A percentile compares a stretch with the other conserved stretches of the same genome.
Conservation (phyloP, 1,140 invertebrate genomes). For the Trichonephila clavata region DNA sequence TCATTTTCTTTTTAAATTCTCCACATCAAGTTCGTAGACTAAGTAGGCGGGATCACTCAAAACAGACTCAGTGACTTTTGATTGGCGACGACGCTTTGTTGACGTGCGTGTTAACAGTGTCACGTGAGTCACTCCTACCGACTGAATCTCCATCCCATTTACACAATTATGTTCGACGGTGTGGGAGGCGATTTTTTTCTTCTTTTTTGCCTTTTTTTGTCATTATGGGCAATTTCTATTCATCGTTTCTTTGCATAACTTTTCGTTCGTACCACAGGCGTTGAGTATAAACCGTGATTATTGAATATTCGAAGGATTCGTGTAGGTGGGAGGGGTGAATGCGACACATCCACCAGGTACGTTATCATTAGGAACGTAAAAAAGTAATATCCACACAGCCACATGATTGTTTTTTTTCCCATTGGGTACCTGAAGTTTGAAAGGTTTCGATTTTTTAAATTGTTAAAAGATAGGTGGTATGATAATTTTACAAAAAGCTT, state of each 20-base stretch:
- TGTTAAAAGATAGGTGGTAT: neutral
- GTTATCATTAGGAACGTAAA: neutral
- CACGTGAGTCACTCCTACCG: constrained; percentile 45
- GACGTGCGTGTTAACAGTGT: constrained; percentile 35
- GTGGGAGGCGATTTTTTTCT: constrained; percentile 6
- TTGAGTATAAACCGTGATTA: neutral
- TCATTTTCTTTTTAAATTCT: no score
- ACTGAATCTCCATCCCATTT: constrained; percentile 24
- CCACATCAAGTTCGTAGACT: no score
- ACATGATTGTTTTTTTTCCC: neutral
- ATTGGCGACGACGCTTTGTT: constrained; percentile 36
- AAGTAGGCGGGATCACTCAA: constrained; percentile 21
- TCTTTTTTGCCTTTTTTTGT: neutral
- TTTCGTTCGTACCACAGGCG: neutral
- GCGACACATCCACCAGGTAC: neutral
- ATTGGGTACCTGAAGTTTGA: neutral
- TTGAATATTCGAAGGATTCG: neutral
- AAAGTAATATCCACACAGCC: neutral
- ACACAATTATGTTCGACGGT: neutral
- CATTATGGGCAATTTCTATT: constrained; percentile 26
- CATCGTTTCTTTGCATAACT: constrained; percentile 17
- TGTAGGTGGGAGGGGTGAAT: neutral
- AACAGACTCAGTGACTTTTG: constrained; percentile 29
- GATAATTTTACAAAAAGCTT: no score
- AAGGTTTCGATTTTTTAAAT: neutral